phyloP scores from a whole-genome alignment of 2,888 invertebrate genomes.

The Drosophila diplacantha region DNA sequence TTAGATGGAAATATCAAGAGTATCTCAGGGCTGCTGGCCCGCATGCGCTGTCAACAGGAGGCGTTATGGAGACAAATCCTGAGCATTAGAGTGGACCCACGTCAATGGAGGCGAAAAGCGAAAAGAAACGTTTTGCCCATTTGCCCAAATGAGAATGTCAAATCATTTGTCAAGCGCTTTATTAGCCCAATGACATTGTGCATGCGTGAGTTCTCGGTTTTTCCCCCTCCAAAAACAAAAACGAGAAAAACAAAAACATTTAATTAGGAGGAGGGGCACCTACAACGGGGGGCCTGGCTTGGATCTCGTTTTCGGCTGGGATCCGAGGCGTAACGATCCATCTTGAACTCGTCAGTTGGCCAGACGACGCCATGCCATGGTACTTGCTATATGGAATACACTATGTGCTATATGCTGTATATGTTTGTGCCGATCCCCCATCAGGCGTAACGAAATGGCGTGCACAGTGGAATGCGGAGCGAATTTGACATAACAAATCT shows the following conservation, averaged over 20 bases:
- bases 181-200: slow-evolving; percentile 46
- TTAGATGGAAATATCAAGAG: slow-evolving; percentile 21
- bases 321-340: slow-evolving; percentile 38
- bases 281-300: slow-evolving; percentile 45
- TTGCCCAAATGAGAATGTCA: slow-evolving; percentile 63
- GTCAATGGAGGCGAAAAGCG: slow-evolving; percentile 40
- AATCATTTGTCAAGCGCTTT: slow-evolving; percentile 67
- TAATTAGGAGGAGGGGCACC: slow-evolving; percentile 33
- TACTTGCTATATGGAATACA: background rate
- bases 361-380: slow-evolving; percentile 35
- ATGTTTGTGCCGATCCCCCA: slow-evolving; percentile 20
- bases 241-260: background rate
- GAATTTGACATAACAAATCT: slow-evolving; percentile 46
- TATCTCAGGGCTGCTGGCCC: slow-evolving; percentile 37
- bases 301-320: slow-evolving; percentile 13
- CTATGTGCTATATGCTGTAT: slow-evolving; percentile 2
- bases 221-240: slow-evolving; percentile 3
- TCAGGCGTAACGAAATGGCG: slow-evolving; percentile 62
- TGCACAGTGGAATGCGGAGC: slow-evolving; percentile 61
- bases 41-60: slow-evolving; percentile 60
- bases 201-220: slow-evolving; percentile 18
- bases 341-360: slow-evolving; percentile 54
- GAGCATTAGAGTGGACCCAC: slow-evolving; percentile 23
- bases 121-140: slow-evolving; percentile 36
- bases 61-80: slow-evolving; percentile 45